Conservation (phyloP, 23 tunicate genomes). For the Styela clava region DNA sequence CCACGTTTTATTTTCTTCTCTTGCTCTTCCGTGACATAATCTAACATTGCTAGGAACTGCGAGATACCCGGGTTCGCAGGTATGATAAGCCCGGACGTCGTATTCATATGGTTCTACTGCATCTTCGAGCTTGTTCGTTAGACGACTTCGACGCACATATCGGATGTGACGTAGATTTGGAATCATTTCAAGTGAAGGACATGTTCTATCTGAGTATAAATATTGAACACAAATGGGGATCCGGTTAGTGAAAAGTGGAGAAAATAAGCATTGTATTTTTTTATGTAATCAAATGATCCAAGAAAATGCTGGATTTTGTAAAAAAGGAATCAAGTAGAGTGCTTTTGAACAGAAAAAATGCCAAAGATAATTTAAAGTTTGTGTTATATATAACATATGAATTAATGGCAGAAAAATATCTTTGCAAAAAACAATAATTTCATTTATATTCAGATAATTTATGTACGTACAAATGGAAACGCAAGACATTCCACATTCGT, state of each 20-base stretch:
- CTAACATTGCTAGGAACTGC: neutral
- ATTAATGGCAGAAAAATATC: no score
- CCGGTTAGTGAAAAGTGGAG: no score
- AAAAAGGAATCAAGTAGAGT: no score
- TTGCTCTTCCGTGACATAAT: constrained; percentile 52
- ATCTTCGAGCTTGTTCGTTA: neutral
- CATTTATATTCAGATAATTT: no score
- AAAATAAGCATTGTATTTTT: no score
- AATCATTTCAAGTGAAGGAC: constrained; percentile 20
- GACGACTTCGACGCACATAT: constrained; percentile 13
- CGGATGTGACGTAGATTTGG: constrained; percentile 13
- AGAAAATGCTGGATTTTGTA: no score
- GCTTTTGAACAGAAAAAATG: no score
- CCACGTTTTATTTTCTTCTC: neutral
- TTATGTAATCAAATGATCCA: neutral
- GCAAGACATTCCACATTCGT: constrained; percentile 65
- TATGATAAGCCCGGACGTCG: constrained; percentile 39
- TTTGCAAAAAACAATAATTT: no score
- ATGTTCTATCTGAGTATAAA: constrained; percentile 18
- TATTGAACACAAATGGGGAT: no score
- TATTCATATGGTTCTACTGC: constrained; percentile 19
- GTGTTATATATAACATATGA: no score
- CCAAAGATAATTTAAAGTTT: no score
- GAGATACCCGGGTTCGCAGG: constrained; percentile 42
- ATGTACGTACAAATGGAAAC: constrained; percentile 27